These are phyloP conservation scores for Teleopsis dalmanni DNA, from an alignment of 1,140 invertebrate species.

Conservation along the genomic window DNA sequence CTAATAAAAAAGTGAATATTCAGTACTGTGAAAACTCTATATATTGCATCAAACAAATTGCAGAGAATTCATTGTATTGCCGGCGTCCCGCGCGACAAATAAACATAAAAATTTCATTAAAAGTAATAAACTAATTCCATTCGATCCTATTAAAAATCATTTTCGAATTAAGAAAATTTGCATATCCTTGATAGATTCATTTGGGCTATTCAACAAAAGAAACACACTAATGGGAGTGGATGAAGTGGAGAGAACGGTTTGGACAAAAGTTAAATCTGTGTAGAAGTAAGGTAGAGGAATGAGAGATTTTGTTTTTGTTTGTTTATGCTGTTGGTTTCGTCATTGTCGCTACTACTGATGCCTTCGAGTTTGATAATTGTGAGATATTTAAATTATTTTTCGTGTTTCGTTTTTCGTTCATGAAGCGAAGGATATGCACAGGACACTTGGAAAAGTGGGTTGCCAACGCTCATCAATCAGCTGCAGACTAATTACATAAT, in stretches of 20 bases:
- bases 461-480: slow-evolving; percentile 40
- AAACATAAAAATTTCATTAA: slow-evolving; percentile 46
- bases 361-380: not conserved
- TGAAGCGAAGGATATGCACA: not conserved
- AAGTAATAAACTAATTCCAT: slow-evolving; percentile 46
- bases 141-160: slow-evolving; percentile 46
- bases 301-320: slow-evolving; percentile 7
- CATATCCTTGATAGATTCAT: slow-evolving; percentile 31
- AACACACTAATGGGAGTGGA: no score
- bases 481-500: slow-evolving; percentile 45
- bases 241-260: not conserved
- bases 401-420: not conserved
- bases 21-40: no score
- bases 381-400: slow-evolving; percentile 6
- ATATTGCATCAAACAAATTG: no score
- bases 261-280: not conserved
- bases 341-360: not conserved
- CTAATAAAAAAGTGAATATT: no score
- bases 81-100: no score
- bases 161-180: slow-evolving; percentile 45
- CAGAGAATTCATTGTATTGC: no score
- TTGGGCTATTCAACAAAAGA: no score
- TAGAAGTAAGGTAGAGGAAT: no score
- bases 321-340: slow-evolving; percentile 1
- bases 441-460: slow-evolving; percentile 4